phyloP scores from a whole-genome alignment of 2,888 invertebrate genomes.

The Drosophila gaucha region DNA sequence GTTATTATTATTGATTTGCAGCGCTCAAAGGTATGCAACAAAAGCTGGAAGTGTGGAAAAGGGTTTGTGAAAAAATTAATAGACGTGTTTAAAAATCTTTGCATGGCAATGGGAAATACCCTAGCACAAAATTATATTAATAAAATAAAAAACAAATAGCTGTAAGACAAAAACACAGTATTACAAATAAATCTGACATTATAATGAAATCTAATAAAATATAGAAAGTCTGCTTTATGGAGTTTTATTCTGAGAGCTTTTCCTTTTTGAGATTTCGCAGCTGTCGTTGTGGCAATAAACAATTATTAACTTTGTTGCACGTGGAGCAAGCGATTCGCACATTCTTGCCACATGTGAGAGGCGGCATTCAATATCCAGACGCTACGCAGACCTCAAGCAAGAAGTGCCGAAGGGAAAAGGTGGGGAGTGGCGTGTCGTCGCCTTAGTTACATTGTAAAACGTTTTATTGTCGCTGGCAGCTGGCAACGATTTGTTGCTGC shows the following conservation, averaged over 20 bases:
- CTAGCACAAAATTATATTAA: too few species aligned
- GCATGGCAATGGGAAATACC: not conserved
- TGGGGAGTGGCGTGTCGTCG: slow-evolving; percentile 61
- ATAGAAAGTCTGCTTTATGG: not conserved
- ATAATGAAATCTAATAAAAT: not conserved
- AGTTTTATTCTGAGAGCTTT: too few species aligned
- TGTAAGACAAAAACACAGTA: too few species aligned
- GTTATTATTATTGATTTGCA: too few species aligned
- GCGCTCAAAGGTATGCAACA: too few species aligned
- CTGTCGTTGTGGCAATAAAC: slow-evolving; percentile 29
- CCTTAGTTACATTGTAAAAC: slow-evolving; percentile 77
- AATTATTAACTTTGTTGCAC: slow-evolving; percentile 56
- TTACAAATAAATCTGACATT: not conserved
- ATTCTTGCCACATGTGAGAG: slow-evolving; percentile 67
- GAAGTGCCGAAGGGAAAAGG: not conserved
- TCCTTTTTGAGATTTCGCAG: slow-evolving; percentile 4
- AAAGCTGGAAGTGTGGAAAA: too few species aligned
- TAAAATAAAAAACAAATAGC: too few species aligned
- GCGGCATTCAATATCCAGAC: slow-evolving; percentile 18
- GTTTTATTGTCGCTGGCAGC: slow-evolving; percentile 73
- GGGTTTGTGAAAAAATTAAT: too few species aligned
- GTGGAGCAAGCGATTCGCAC: slow-evolving; percentile 55
- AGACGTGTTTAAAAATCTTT: too few species aligned
- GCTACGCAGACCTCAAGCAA: not conserved
- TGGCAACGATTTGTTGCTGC: slow-evolving; percentile 75